phyloP scores from a whole-genome alignment of 2,888 invertebrate species.

The Agapetus fuscipes region DNA sequence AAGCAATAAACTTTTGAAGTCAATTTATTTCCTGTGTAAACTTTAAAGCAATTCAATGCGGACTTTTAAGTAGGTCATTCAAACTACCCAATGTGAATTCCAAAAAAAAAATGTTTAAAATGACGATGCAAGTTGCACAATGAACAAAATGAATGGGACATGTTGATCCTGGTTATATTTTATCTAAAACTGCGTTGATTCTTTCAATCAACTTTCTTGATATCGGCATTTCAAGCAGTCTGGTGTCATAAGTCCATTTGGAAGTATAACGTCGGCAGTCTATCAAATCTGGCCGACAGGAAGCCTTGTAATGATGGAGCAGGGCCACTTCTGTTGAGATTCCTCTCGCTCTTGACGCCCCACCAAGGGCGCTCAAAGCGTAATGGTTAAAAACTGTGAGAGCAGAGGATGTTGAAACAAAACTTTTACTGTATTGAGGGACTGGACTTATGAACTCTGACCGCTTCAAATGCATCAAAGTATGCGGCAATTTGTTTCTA shows the following conservation, averaged over 20 bases:
- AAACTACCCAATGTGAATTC: too few species aligned
- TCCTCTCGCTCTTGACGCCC: constrained; percentile 45
- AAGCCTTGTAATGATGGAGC: constrained; percentile 56
- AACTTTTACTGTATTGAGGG: constrained; percentile 62
- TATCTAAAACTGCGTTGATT: constrained; percentile 16
- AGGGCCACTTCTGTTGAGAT: constrained; percentile 50
- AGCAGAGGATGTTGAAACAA: constrained; percentile 54
- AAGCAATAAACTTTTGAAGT: too few species aligned
- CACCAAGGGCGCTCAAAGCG: constrained; percentile 50
- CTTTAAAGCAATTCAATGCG: too few species aligned
- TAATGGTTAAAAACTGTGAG: constrained; percentile 70
- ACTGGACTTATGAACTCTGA: constrained; percentile 50
- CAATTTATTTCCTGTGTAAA: too few species aligned
- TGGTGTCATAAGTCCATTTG: constrained; percentile 32
- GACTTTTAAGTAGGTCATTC: too few species aligned
- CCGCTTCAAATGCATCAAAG: constrained; percentile 41
- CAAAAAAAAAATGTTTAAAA: too few species aligned
- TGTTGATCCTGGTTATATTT: constrained; percentile 21
- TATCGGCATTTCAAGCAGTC: constrained; percentile 30
- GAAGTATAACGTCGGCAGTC: constrained; percentile 35
- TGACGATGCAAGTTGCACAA: too few species aligned
- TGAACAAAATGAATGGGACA: too few species aligned
- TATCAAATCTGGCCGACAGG: constrained; percentile 40
- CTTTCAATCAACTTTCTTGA: constrained; percentile 21
- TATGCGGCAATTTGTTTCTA: constrained; percentile 33